Evolutionary conservation across 1,140 invertebrate genomes (phyloP), one percentile per base, ranked within the genome.

Genomic region (Heliconius congener): DNA sequence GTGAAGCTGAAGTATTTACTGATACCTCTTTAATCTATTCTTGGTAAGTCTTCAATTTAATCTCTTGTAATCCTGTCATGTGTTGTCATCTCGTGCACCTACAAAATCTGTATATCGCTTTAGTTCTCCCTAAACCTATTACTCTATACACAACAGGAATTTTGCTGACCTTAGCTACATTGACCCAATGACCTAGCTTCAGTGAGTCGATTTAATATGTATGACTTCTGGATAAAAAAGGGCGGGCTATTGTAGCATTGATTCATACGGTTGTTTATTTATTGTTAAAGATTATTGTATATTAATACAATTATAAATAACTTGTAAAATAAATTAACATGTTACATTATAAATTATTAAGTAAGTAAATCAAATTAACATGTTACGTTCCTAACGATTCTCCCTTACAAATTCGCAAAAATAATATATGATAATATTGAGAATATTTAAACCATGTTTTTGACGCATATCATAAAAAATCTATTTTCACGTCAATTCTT

Each of bases 141-240:
- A 66, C 13, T 8, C 2, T 30, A 30, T 13, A 66, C 23, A 16
- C 9, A 66, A 30, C 60, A 66, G 60, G 23, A 66, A 66, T 66
- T 66, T 66, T 27, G 60, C 11, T 60, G 77, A 81, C 82, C 82
- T 83, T 70, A 74, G 1, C 42, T 73, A 46, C 76, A 76, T 57
- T 81, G 74, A 83, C 79, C 74, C 30, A 77, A 39, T 81, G 71
- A 83, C 79, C 77, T 78, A 76, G 79, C 23, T 77, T 73, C 70
- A 60, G 71, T 80, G 52, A n/a, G 60, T 39, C 60, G 46, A 80
- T 80, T 75, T 37, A 70, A 72, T 57, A 23, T 52, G 50, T 52
- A 52, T 76, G 74, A 76, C 78, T 74, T 76, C 57, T 76, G 52
- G 72, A 76, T 80, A 23, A 76, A 71, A 70, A 80, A 52, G 74